These are phyloP conservation scores for Cirrhinus mrigala DNA, from an alignment of 2,797 vertebrate genomes.

Conservation along the genomic window DNA sequence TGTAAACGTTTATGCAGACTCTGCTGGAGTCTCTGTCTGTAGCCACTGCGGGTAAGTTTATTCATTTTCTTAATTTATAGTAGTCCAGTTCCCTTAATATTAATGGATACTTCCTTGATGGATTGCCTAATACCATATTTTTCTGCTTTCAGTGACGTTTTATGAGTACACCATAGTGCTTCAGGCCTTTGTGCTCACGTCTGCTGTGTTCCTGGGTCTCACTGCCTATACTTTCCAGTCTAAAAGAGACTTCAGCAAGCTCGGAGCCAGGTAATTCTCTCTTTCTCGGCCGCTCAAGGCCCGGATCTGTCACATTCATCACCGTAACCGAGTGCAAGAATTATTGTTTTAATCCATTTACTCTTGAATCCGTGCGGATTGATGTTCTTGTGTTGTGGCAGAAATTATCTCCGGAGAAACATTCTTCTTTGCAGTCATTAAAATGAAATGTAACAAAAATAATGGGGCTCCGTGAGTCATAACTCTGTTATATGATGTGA, in stretches of 20 bases:
- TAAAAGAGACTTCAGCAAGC: constrained; percentile 93
- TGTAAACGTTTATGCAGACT: constrained; percentile 77
- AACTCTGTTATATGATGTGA: constrained; percentile 12
- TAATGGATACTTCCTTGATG: background rate
- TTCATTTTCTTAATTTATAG: background rate
- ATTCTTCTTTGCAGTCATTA: constrained; percentile 20
- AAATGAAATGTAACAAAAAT: constrained; percentile 19
- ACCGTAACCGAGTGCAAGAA: constrained; percentile 9
- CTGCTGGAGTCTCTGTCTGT: constrained; percentile 89
- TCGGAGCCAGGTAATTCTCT: constrained; percentile 87
- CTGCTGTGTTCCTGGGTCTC: constrained; percentile 89
- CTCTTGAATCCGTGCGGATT: background rate
- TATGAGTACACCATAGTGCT: constrained; percentile 87
- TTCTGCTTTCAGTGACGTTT: constrained; percentile 85
- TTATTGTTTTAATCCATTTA: constrained; percentile 38
- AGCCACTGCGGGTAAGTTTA: constrained; percentile 84
- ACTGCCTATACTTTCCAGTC: constrained; percentile 93
- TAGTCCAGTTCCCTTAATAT: background rate
- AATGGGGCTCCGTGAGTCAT: background rate
- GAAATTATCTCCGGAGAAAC: constrained; percentile 15
- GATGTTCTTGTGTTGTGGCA: background rate
- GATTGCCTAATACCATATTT: background rate
- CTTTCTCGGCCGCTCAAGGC: background rate
- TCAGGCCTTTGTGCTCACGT: constrained; percentile 91
- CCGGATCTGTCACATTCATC: constrained; percentile 14